Conservation (phyloP, 2,888 invertebrate species). For the Perizoma flavofasciatum region DNA sequence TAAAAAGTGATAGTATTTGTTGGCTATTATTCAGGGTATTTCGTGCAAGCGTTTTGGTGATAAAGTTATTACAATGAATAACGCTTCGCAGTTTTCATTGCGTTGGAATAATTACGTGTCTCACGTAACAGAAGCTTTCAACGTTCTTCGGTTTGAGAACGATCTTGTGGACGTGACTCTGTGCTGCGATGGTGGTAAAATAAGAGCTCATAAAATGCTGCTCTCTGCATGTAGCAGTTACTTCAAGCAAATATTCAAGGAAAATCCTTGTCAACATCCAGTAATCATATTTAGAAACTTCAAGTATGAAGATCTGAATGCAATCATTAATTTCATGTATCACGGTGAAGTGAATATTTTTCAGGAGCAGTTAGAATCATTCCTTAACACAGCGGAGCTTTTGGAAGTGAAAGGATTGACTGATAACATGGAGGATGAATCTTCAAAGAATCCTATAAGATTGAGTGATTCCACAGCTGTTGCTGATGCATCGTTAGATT, state of each 20-base stretch:
- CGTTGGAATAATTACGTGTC: slow-evolving; percentile 94
- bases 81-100: slow-evolving; percentile 92
- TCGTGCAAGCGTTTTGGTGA: slow-evolving; percentile 1
- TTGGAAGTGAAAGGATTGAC: slow-evolving; percentile 91
- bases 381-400: slow-evolving; percentile 90
- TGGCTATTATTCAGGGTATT: slow-evolving; percentile 9
- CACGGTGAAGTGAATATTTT: slow-evolving; percentile 92
- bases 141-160: slow-evolving; percentile 87
- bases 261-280: slow-evolving; percentile 91
- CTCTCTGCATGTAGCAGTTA: slow-evolving; percentile 93
- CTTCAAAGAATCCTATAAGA: slow-evolving; percentile 61
- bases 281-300: slow-evolving; percentile 92
- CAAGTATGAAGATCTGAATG: slow-evolving; percentile 90
- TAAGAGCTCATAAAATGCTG: slow-evolving; percentile 93
- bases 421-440: slow-evolving; percentile 80
- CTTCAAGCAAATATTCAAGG: slow-evolving; percentile 88
- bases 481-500: slow-evolving; percentile 59
- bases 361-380: slow-evolving; percentile 90
- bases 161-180: slow-evolving; percentile 93
- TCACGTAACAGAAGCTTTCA: slow-evolving; percentile 92
- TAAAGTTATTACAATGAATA: slow-evolving; percentile 64
- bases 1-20: neutral
- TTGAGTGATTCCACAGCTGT: slow-evolving; percentile 57
- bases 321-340: slow-evolving; percentile 92
- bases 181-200: slow-evolving; percentile 92